Base-by-base conservation (phyloP, 2,888 invertebrate species). In the Conchocele bisecta region DNA sequence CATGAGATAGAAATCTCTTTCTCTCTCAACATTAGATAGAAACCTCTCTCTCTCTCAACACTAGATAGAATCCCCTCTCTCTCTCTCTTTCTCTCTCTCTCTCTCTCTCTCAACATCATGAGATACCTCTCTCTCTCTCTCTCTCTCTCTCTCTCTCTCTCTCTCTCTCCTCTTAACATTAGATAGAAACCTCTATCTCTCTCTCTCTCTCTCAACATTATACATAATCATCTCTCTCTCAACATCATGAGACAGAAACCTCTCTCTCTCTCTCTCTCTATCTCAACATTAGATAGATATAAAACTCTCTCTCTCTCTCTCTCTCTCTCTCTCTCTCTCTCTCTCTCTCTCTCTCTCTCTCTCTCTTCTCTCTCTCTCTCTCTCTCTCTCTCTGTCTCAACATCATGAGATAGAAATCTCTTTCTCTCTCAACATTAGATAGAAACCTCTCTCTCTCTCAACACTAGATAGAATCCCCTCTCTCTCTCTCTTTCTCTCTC, bases 311-410 rank as follows among this genome's bases (percentile, higher is more conserved):
- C 39, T 41, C 22, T 53, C 22, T 51, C 29, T 51, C 41, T 26
- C 37, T 51, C 28, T 51, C 61, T 51, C 37, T 51, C 51, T 61
- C 61, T 50, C 20, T 61, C 51, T 53, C 41, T 53, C 41, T 63
- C 26, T 56, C 13, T 56, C 20, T 56, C 28, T 56, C 24, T 26
- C 4, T 50, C 13, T n/a, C n/a, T n/a, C n/a, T 22, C 24, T 48
- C 31, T 58, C 26, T 48, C 24, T n/a, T 20, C 44, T 44, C 44
- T 44, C 20, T 44, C 44, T 44, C 44, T 42, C 29, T 28, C 22
- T 42, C 28, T 53, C 50, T 35, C 26, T 37, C 29, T 39, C 39
- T 39, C 48, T 51, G 13, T 37, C 26, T 51, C 13, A 15, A 35
- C 11, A 35, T 35, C 15, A 35, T 35, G 15, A 35, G 37, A 11